Percentiles rank a stretch among this genome's conserved stretches.
Conservation (phyloP, 2,797 vertebrate species). For the Cynopterus sphinx region DNA sequence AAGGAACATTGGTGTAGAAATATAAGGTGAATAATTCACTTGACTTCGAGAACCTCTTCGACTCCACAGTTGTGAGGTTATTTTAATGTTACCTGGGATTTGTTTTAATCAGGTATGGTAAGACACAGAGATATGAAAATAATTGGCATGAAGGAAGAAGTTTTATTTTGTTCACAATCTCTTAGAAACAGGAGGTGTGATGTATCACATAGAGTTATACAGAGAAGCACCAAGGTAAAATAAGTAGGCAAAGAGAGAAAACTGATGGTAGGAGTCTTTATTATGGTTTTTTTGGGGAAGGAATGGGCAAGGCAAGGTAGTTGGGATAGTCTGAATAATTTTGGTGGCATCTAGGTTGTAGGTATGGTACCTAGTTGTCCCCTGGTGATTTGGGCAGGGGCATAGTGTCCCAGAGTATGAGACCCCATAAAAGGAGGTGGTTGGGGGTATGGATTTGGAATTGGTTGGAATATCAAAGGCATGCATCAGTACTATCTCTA, state of each 20-base stretch:
- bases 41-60: constrained; percentile 36
- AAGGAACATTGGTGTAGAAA: not conserved
- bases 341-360: not conserved
- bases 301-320: not conserved
- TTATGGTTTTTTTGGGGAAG: not conserved
- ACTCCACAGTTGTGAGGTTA: not conserved
- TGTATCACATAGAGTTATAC: not conserved
- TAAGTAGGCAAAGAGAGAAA: not conserved
- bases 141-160: not conserved
- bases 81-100: not conserved
- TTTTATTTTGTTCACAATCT: not conserved
- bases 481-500: not conserved
- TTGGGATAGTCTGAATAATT: not conserved
- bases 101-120: not conserved
- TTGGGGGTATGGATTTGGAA: not conserved
- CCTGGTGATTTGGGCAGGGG: not conserved
- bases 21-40: not conserved
- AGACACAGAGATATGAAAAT: not conserved
- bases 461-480: not conserved
- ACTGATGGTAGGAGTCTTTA: not conserved
- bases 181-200: not conserved
- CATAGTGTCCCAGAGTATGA: not conserved
- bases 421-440: not conserved
- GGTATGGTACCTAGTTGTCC: not conserved
- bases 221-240: not conserved